These are phyloP conservation scores for Pantherophis guttatus DNA, from an alignment of 2,113 vertebrate genomes.

Conservation along the genomic window DNA sequence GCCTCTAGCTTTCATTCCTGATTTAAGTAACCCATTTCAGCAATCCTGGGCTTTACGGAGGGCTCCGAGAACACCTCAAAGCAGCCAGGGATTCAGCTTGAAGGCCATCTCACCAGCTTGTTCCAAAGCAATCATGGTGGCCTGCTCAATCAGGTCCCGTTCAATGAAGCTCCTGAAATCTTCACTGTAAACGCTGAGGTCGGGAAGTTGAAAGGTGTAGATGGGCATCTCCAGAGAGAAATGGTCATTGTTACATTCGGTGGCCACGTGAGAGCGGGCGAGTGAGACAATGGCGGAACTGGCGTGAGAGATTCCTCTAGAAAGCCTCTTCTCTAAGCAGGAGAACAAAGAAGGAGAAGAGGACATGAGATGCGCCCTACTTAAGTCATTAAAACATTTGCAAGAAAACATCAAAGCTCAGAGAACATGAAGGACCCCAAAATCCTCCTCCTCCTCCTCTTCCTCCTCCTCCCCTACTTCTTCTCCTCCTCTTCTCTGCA, in stretches of 20 bases:
- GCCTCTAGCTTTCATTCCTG: slow-evolving; percentile 5
- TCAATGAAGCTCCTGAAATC: slow-evolving; percentile 97
- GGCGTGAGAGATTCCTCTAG: slow-evolving; percentile 97
- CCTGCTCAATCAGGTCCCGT: slow-evolving; percentile 94
- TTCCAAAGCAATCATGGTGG: slow-evolving; percentile 96
- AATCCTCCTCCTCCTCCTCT: background rate
- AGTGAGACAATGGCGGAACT: slow-evolving; percentile 98
- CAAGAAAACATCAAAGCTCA: background rate
- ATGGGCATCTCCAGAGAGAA: slow-evolving; percentile 97
- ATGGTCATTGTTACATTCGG: slow-evolving; percentile 90
- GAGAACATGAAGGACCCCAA: background rate
- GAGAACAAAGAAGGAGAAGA: background rate
- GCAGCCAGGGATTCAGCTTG: background rate
- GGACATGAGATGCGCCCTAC: background rate
- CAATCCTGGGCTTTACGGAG: background rate
- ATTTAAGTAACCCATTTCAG: background rate
- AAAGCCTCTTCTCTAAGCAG: slow-evolving; percentile 89
- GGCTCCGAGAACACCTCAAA: background rate
- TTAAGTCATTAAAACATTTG: background rate
- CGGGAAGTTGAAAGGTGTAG: slow-evolving; percentile 98
- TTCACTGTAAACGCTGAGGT: slow-evolving; percentile 97
- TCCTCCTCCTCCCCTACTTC: no score
- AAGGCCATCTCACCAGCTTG: slow-evolving; percentile 82
- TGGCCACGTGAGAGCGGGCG: slow-evolving; percentile 91
- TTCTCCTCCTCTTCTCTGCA: no score